Base-by-base conservation (phyloP, 2,888 invertebrate species). In the Vannuccia rotundouncinata region DNA sequence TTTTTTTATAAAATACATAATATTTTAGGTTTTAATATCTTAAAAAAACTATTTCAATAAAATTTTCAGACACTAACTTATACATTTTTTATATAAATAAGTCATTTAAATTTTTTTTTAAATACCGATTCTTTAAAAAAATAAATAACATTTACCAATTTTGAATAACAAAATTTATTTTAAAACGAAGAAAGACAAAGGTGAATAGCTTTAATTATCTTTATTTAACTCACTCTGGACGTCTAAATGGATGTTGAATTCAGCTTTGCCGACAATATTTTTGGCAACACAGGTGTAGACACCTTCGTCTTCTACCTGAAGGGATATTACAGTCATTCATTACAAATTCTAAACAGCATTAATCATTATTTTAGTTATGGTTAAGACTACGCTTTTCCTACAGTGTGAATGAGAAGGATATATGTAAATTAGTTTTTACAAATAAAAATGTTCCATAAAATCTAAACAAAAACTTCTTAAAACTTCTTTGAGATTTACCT, bases 271-370 rank as follows among this genome's bases (percentile, higher is more conserved):
- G 0, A 88, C 89, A 0, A 84, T 45, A 82, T 88, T 89, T 27
- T 83, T 83, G 0, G 88, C 89, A 25, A 86, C 81, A 83, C 89
- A 89, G 73, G 86, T 85, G 82, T 89, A 89, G 1, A 83, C 81
- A 1, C 89, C 89, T 31, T 84, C 87, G 78, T 89, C 88, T 0
- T 84, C 84, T 17, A 84, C 83, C 25, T 82, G 45, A 2, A n/a
- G 27, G 22, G 25, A 31, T 17, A 78, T 45, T 5, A 45, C 17
- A 17, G 45, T 10, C 45, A 45, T 45, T 45, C 17, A 45, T 5
- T 10, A 10, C 45, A 45, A 45, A 17, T 45, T 45, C 45, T 45
- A 45, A 17, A 45, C 17, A 45, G 17, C 45, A 10, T 45, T 45
- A 45, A 45, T 45, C 17, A 45, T 10, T 45, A 45, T 45, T 45